Evolutionary conservation across 2,113 vertebrate species (phyloP).

Genomic region (Geococcyx californianus): DNA sequence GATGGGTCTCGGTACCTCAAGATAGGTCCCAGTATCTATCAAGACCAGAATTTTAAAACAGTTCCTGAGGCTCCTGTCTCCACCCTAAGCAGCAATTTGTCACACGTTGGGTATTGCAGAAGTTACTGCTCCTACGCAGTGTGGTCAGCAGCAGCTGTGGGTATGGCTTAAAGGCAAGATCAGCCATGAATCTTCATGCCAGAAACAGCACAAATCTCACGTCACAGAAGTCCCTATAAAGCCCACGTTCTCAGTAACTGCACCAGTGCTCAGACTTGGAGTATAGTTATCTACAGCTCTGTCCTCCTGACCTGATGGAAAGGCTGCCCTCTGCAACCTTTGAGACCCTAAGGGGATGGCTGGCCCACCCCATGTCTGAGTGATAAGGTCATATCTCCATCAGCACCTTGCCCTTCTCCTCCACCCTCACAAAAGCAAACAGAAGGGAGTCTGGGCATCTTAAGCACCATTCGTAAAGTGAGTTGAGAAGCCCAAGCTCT

Average conservation of each 20-base stretch:
- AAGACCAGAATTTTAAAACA: not conserved
- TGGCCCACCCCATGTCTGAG: not conserved
- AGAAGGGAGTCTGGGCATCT: not conserved
- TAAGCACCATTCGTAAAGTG: not conserved
- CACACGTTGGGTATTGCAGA: not conserved
- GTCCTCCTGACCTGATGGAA: not conserved
- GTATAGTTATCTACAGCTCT: not conserved
- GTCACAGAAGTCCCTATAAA: not conserved
- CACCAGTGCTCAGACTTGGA: not conserved
- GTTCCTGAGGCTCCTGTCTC: not conserved
- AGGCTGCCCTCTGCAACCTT: not conserved
- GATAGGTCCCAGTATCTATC: not conserved
- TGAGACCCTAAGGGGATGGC: not conserved
- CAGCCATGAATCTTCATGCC: not conserved
- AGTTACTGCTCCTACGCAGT: not conserved
- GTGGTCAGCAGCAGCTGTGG: not conserved
- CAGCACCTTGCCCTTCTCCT: not conserved
- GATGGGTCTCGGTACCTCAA: not conserved
- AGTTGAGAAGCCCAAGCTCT: not conserved
- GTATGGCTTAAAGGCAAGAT: not conserved
- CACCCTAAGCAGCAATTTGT: not conserved
- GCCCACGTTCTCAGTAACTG: not conserved
- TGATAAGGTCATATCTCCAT: not conserved
- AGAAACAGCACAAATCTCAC: rapidly evolving
- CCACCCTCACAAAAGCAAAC: not conserved